Conservation (phyloP, 2,888 invertebrate genomes). For the Conistra vaccinii region DNA sequence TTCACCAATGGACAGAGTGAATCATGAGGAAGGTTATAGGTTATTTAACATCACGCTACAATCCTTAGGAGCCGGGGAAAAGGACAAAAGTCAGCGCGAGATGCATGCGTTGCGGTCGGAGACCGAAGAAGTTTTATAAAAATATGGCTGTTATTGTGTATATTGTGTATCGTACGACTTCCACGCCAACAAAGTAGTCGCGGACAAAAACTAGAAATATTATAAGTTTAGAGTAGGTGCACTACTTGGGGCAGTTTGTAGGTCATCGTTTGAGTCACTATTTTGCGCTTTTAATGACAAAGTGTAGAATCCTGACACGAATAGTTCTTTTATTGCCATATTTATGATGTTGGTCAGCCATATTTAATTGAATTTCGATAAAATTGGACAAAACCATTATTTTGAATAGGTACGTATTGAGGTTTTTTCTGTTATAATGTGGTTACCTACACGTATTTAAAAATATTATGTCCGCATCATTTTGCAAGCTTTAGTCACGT, state of each 20-base stretch:
- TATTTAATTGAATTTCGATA: constrained; percentile 2
- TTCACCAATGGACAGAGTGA: too few relatives aligned
- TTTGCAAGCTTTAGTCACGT: constrained; percentile 64
- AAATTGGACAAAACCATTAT: constrained; percentile 29
- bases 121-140: too few relatives aligned
- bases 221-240: background rate
- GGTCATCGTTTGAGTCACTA: too few relatives aligned
- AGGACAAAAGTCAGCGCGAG: too few relatives aligned
- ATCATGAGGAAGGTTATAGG: too few relatives aligned
- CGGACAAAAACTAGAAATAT: too few relatives aligned
- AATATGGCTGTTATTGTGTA: too few relatives aligned
- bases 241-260: background rate
- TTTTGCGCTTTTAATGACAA: background rate
- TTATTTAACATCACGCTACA: too few relatives aligned
- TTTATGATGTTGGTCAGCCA: background rate
- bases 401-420: constrained; percentile 7
- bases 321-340: background rate
- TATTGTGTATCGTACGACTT: too few relatives aligned
- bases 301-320: background rate
- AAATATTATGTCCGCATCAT: constrained; percentile 55
- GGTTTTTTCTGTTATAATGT: constrained; percentile 21
- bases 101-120: too few relatives aligned
- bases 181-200: too few relatives aligned
- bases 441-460: constrained; percentile 41
- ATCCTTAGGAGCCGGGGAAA: too few relatives aligned